Evolutionary conservation across 1,140 invertebrate genomes (phyloP).

Genomic region (Drosophila setifemur): DNA sequence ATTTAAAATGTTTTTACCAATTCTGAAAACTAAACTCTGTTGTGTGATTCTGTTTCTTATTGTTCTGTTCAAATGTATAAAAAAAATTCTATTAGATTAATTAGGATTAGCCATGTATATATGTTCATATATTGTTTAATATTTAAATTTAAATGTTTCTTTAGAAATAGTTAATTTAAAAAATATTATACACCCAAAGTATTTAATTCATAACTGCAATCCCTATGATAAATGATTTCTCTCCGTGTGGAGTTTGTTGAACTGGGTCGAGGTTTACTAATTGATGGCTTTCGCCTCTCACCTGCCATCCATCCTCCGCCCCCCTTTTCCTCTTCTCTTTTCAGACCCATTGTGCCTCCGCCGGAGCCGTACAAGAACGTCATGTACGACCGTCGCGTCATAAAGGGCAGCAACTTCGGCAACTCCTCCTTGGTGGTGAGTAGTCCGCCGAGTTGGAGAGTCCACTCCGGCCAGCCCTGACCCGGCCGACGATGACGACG

Average conservation of each 20-base stretch:
- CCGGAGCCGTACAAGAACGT: constrained; percentile 87
- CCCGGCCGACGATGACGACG: constrained; percentile 30
- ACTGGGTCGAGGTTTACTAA: constrained; percentile 73
- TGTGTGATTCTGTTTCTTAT: too few species aligned
- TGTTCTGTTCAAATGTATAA: too few species aligned
- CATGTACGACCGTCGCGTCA: constrained; percentile 92
- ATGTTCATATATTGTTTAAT: too few species aligned
- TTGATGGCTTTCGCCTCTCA: constrained; percentile 38
- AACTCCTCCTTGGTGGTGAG: constrained; percentile 61
- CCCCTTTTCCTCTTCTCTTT: constrained; percentile 13
- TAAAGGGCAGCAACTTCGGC: constrained; percentile 90
- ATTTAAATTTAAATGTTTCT: too few species aligned
- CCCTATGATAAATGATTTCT: not conserved
- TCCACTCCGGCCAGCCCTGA: constrained; percentile 41
- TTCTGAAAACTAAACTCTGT: too few species aligned
- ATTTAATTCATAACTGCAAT: too few species aligned
- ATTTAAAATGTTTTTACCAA: too few species aligned
- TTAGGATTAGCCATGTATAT: too few species aligned
- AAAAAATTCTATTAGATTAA: too few species aligned
- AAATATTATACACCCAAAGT: too few species aligned
- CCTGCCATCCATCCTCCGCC: constrained; percentile 2
- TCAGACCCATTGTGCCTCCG: constrained; percentile 67
- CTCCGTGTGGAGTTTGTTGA: constrained; percentile 39
- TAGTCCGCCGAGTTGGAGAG: not conserved
- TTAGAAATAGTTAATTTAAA: too few species aligned